Evolutionary conservation across 2,797 vertebrate species (phyloP).

Genomic region (Astyanax mexicanus): DNA sequence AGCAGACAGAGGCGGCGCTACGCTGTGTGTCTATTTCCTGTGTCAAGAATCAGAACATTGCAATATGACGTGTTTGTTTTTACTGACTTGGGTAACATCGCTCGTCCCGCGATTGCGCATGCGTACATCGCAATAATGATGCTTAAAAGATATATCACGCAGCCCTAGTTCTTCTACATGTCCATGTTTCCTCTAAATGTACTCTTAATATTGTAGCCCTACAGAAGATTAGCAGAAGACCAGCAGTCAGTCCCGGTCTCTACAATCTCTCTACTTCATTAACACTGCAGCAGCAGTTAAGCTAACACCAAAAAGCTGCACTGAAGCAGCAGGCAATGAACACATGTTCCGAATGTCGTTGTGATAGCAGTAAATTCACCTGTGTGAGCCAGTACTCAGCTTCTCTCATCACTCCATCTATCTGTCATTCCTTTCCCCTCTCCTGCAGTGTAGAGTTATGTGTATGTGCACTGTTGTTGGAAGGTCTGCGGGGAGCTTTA

Average conservation of each 20-base stretch:
- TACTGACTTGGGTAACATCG: too few species aligned
- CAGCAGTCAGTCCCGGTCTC: background rate
- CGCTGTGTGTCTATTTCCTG: too few species aligned
- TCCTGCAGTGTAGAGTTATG: background rate
- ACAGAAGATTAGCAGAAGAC: background rate
- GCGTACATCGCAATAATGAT: too few species aligned
- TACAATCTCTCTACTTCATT: background rate
- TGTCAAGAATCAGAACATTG: too few species aligned
- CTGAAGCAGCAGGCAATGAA: background rate
- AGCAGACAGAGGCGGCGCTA: too few species aligned
- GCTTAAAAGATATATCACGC: too few species aligned
- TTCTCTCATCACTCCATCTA: background rate
- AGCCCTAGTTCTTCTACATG: too few species aligned
- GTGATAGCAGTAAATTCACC: background rate
- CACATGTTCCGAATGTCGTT: background rate
- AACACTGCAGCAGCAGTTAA: background rate
- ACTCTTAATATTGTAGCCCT: background rate
- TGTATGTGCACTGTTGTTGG: background rate
- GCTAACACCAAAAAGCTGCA: background rate
- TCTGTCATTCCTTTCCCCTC: background rate
- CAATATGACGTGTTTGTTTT: too few species aligned
- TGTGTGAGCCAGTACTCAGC: background rate
- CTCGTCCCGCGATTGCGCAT: too few species aligned
- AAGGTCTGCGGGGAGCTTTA: constrained; percentile 17
- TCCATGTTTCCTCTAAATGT: background rate